Conservation (phyloP, 2,113 vertebrate genomes). For the Cynopterus brachyotis region DNA sequence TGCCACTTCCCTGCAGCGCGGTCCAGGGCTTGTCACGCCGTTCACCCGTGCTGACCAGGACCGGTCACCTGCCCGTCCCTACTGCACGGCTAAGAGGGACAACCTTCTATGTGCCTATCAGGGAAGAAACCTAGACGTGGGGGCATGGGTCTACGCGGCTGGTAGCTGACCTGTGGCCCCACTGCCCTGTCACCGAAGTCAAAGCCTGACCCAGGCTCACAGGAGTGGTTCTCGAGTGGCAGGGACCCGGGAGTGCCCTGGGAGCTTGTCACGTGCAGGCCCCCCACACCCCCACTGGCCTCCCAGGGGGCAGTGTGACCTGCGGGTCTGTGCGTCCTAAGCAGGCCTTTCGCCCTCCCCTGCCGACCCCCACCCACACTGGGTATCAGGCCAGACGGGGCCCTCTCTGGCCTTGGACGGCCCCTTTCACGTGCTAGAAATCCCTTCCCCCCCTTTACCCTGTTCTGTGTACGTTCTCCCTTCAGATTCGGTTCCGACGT, state of each 20-base stretch:
- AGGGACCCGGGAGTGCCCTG: neutral
- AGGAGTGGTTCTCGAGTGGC: neutral
- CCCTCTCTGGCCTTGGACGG: neutral
- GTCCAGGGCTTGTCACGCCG: neutral
- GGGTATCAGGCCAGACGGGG: rapidly evolving
- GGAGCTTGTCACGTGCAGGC: neutral
- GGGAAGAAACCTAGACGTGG: rapidly evolving
- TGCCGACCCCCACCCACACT: rapidly evolving
- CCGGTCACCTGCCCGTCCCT: neutral
- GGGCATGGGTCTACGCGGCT: rapidly evolving
- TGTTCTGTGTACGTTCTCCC: neutral
- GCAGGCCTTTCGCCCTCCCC: neutral
- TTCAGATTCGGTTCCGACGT: neutral
- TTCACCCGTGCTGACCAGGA: rapidly evolving
- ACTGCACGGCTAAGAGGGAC: rapidly evolving
- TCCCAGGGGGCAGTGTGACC: neutral
- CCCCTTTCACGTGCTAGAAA: no score
- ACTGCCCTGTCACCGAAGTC: neutral
- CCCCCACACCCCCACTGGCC: no score
- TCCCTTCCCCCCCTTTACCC: neutral
- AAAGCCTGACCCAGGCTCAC: neutral
- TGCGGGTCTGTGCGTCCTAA: rapidly evolving
- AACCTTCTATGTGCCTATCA: rapidly evolving
- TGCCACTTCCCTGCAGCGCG: rapidly evolving
- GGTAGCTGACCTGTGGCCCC: neutral